phyloP scores from a whole-genome alignment of 1,140 invertebrate genomes.

The Philotrypesis tridentata region DNA sequence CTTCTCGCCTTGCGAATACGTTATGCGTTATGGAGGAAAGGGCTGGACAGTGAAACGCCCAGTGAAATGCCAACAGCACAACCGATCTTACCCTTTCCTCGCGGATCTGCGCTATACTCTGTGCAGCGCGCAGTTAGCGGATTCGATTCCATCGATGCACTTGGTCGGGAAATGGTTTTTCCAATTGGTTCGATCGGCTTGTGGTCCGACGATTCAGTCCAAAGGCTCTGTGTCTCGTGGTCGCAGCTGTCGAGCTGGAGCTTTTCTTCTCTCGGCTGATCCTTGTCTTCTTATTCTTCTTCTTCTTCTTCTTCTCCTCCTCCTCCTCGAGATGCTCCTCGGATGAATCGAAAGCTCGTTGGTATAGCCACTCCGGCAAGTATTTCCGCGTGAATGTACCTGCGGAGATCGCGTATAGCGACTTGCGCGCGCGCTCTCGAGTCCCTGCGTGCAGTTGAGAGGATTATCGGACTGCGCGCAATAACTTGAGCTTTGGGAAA shows the following conservation, averaged over 20 bases:
- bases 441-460: constrained; percentile 22
- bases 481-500: neutral
- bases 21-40: too few relatives aligned
- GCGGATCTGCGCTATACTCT: neutral
- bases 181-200: neutral
- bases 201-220: neutral
- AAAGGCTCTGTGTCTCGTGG: neutral
- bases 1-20: too few relatives aligned
- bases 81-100: neutral
- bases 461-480: neutral
- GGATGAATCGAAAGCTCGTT: constrained; percentile 28
- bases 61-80: neutral
- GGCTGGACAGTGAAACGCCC: neutral
- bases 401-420: neutral
- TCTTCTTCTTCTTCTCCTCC: neutral
- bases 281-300: neutral
- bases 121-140: too few relatives aligned
- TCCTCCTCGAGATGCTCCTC: neutral
- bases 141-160: neutral
- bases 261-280: constrained; percentile 28
- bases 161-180: neutral
- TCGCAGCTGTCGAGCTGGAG: too few relatives aligned
- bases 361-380: neutral
- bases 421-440: neutral
- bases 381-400: neutral